Evolutionary conservation across 2,888 invertebrate species (phyloP).

Genomic region (Germaria angustata): DNA sequence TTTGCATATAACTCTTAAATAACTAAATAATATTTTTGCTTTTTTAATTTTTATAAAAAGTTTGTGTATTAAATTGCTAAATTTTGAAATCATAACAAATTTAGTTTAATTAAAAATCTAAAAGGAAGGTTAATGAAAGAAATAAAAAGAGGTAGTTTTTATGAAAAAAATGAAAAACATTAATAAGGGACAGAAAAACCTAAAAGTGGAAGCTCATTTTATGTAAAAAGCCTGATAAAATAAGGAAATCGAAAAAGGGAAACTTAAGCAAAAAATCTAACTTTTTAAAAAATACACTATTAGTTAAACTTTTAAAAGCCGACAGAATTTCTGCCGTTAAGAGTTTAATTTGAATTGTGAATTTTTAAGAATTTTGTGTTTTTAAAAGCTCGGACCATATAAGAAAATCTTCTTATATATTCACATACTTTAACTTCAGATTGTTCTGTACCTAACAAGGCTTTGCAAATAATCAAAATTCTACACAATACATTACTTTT

Average conservation of each 20-base stretch:
- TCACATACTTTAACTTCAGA: not conserved
- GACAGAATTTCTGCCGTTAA: not conserved
- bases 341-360: not conserved
- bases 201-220: slow-evolving; percentile 50
- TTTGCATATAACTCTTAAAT: slow-evolving; percentile 66
- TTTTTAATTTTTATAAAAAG: slow-evolving; percentile 39
- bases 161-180: not conserved
- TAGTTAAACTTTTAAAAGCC: not conserved
- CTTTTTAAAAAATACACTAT: not conserved
- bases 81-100: slow-evolving; percentile 36
- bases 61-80: slow-evolving; percentile 32
- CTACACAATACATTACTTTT: slow-evolving; percentile 12
- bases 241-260: not conserved
- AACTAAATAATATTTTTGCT: slow-evolving; percentile 64
- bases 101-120: slow-evolving; percentile 43
- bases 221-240: slow-evolving; percentile 9
- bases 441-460: not conserved
- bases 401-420: not conserved
- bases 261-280: not conserved
- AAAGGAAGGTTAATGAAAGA: slow-evolving; percentile 3
- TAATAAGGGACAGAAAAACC: not conserved
- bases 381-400: no score
- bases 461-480: not conserved
- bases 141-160: slow-evolving; percentile 7
- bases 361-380: not conserved